phyloP scores from a whole-genome alignment of 2,888 invertebrate species.

The Protonemura montana region DNA sequence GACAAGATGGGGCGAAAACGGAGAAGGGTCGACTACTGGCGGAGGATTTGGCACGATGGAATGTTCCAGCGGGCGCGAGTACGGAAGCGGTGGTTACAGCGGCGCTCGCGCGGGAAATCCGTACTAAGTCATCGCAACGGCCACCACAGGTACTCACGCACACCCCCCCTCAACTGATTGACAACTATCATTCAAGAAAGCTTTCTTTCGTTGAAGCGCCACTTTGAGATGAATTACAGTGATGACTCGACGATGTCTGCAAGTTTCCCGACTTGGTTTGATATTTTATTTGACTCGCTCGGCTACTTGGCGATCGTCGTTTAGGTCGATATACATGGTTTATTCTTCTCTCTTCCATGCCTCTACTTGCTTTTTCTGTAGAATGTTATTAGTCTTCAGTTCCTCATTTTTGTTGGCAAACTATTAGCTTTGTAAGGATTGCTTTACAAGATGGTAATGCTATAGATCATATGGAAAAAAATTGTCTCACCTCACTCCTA shows the following conservation, averaged over 20 bases:
- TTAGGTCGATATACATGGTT: no score
- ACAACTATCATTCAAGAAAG: neutral
- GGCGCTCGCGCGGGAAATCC: constrained; percentile 48
- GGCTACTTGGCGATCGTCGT: no score
- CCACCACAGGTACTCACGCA: constrained; percentile 15
- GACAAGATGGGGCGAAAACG: neutral
- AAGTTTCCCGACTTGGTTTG: neutral
- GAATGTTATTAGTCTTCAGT: neutral
- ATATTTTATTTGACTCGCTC: neutral
- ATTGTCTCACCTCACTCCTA: neutral
- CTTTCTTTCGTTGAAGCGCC: neutral
- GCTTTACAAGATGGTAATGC: neutral
- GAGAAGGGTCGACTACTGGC: neutral
- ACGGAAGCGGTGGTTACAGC: constrained; percentile 46
- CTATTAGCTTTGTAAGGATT: neutral
- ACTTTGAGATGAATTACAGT: neutral
- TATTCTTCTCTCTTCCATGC: neutral
- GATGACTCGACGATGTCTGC: neutral
- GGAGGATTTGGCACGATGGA: neutral
- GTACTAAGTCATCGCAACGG: constrained; percentile 45
- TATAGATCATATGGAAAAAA: neutral
- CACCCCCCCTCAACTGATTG: neutral
- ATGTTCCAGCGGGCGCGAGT: constrained; percentile 7
- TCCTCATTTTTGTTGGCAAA: neutral
- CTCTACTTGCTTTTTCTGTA: neutral